Base-by-base conservation (phyloP, 1,140 invertebrate genomes). In the Drosophila varians region DNA sequence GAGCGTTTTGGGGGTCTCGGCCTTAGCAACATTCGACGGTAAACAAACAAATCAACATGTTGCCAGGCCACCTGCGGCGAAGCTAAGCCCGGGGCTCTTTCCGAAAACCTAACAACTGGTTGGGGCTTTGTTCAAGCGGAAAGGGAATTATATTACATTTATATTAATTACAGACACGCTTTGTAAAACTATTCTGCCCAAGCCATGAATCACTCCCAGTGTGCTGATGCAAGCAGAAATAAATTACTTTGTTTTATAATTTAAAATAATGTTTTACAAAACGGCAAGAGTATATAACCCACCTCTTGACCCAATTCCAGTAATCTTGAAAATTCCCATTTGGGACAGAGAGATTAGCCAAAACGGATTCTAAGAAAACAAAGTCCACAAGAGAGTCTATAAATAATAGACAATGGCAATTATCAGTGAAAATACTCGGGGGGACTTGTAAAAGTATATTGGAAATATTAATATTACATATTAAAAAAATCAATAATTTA, bases 41-140 rank as follows among this genome's bases (percentile, higher is more conserved):
- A 74, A 73, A 49, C 48, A 75, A 75, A 69, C 73, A 49, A 65
- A 7, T 51, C 70, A 68, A 80, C 74, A 80, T 61, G 80, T 86
- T 87, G 82, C 82, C 82, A 86, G 54, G 80, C 58, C 57, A 80
- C 38, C 14, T 18, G n/a, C n/a, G n/a, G n/a, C 28, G 16, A 26
- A 43, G 31, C 46, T 14, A 9, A 9, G n/a, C n/a, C 19, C 9
- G 9, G n/a, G n/a, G n/a, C n/a, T 31, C 12, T 38, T 31, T 14
- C 19, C 16, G 26, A 65, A 38, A 38, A 11, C 16, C 48, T 49
- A 58, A 11, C 45, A 49, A 49, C 46, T 58, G 46, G 54, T 55
- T 55, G 16, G 9, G 23, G 60, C 60, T 66, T 21, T 18, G 62
- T 21, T 45, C 61, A 51, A 36, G 36, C 43, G 62, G 62, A 65